Evolutionary conservation across 1,140 invertebrate genomes (phyloP).

Genomic region (Zaprionus kolodkinae): DNA sequence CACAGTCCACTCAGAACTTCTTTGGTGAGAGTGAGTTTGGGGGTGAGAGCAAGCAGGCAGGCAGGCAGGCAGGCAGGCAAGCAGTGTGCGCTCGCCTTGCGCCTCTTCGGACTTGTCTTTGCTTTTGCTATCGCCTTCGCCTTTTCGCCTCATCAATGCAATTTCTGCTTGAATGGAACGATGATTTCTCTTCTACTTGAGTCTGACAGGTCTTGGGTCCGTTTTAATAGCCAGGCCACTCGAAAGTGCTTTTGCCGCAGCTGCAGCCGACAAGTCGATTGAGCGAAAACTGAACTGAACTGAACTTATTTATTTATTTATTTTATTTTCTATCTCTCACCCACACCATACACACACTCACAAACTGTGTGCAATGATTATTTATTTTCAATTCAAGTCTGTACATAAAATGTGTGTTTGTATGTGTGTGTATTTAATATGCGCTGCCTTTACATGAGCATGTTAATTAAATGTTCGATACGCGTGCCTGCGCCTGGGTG

Average conservation of each 20-base stretch:
- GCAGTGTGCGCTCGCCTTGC: background rate
- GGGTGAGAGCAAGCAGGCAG: background rate
- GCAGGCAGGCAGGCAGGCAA: background rate
- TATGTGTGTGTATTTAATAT: no score
- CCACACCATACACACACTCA: background rate
- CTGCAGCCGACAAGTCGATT: conserved; percentile 69
- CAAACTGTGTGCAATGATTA: conserved; percentile 9
- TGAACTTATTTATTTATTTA: conserved; percentile 39
- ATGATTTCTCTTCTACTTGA: conserved; percentile 62
- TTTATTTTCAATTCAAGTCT: conserved; percentile 26
- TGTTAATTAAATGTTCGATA: conserved; percentile 35
- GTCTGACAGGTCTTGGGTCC: conserved; percentile 61
- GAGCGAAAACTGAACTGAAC: conserved; percentile 53
- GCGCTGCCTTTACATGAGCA: conserved; percentile 8
- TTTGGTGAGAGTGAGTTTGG: background rate
- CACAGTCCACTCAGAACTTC: background rate
- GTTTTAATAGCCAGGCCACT: conserved; percentile 64
- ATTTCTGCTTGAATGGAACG: conserved; percentile 51
- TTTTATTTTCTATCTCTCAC: background rate
- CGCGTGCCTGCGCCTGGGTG: background rate
- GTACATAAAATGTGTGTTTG: conserved; percentile 1
- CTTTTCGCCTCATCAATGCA: conserved; percentile 42
- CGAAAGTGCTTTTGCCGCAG: conserved; percentile 36
- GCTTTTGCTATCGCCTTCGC: conserved; percentile 1
- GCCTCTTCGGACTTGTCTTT: conserved; percentile 5